Base-by-base conservation (phyloP, 2,888 invertebrate species). In the Epiblema foenella region DNA sequence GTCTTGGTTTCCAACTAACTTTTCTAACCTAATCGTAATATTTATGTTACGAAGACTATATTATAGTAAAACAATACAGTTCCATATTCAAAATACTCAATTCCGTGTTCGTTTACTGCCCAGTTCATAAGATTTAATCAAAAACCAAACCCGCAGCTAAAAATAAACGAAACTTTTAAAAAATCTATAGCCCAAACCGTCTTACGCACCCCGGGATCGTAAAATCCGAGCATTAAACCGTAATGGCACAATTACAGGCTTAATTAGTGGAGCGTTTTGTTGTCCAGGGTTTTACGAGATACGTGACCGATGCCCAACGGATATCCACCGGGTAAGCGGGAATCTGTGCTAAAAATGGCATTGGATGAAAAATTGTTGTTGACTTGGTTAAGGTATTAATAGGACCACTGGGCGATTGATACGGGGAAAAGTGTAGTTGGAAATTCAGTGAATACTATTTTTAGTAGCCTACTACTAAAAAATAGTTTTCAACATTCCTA, bases 221-320 rank as follows among this genome's bases (percentile, higher is more conserved):
- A 89, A 91, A 90, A 88, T 85, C 85, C 82, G 77, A 82, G 79
- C 88, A 83, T 90, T 86, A 90, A 89, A 86, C 79, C 80, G 81
- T 89, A 87, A 89, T 86, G 77, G 84, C 76, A 84, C 85, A 84
- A 89, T 91, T 90, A 89, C 86, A 83, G 84, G 84, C 81, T 85
- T 91, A 91, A 91, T 91, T 91, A 91, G 89, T 81, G 81, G 84
- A 81, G 80, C 86, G 86, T 89, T 88, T 89, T 89, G 89, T 86
- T 85, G 79, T 77, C 75, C 76, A 78, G 74, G 76, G 81, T 83
- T 88, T 88, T 86, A 88, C 82, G 85, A 82, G 76, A 76, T 83
- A 87, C 88, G 88, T 86, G 87, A 84, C 82, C 78, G 78, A 83
- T 83, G 83, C 49, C 51, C 63, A 63, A 57, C 62, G 69, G 63